phyloP scores from a whole-genome alignment of 2,113 vertebrate species.

The Gallinago jamesoni region DNA sequence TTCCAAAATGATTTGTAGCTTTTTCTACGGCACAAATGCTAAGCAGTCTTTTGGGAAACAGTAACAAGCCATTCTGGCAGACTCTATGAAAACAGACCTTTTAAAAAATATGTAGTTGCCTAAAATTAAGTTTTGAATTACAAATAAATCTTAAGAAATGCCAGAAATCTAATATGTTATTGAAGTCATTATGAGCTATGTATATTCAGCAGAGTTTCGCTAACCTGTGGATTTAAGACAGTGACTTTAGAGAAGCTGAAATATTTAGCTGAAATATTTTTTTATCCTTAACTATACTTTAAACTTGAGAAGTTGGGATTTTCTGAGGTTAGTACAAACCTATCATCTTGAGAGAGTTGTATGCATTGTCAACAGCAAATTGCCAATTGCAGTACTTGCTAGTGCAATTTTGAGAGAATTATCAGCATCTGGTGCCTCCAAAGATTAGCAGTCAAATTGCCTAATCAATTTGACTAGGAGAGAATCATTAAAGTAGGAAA shows the following conservation, averaged over 20 bases:
- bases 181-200: background rate
- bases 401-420: background rate
- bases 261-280: background rate
- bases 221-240: background rate
- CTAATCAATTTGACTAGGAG: background rate
- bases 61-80: background rate
- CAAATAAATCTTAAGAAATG: background rate
- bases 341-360: background rate
- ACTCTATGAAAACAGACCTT: background rate
- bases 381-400: background rate
- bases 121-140: background rate
- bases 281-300: background rate
- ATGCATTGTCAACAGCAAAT: background rate
- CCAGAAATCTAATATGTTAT: background rate
- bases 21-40: background rate
- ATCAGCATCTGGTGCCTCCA: background rate
- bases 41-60: background rate
- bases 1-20: background rate
- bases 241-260: background rate
- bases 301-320: background rate
- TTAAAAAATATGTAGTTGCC: background rate
- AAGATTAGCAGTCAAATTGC: background rate
- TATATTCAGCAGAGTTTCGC: background rate
- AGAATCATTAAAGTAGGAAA: background rate
- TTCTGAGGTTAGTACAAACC: background rate